Base-by-base conservation (phyloP, 30 jellyfish, hydroid and myxozoan species). In the Clytia hemisphaerica region DNA sequence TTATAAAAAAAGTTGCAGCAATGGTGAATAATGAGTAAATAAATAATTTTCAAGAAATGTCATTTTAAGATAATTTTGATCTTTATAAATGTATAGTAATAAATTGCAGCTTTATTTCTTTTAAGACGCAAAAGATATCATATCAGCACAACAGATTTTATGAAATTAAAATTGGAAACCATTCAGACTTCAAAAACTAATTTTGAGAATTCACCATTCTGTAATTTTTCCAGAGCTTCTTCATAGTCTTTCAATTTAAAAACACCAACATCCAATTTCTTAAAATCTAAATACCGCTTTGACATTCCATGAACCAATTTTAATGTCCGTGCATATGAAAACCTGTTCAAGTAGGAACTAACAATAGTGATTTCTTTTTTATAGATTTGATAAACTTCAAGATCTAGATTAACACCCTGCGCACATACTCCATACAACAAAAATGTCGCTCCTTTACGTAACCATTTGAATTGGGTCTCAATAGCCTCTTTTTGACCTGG, bases 341-440 rank as follows among this genome's bases (percentile, higher is more conserved):
- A 84, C 79, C 75, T 61, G 53, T 77, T 84, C 31, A 84, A 73
- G 47, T 73, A 77, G 10, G 95, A 84, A 40, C 76, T 70, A 19
- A 77, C 95, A 10, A 84, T 51, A 42, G 40, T 84, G 4, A 84
- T 66, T 33, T 77, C 95, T 37, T 84, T 84, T 4, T 78, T 76
- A 32, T 76, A 84, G 34, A 84, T 85, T 26, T 72, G 76, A 46
- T 58, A 84, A 1, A 93, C 89, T 67, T 84, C 95, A 47, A 84
- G 71, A 61, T 71, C 63, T 45, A 84, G 84, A 12, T 32, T 49
- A 4, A 49, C 57, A 1, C 93, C 93, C 66, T 84, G 71, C 4
- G 88, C 87, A 67, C 93, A 84, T 45, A 77, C 88, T 14, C 95
- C 95, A 77, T 70, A 84, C 21, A 84, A 72, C n/a, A 84, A 87